These are phyloP conservation scores for Acipenser oxyrinchus DNA, from an alignment of 2,797 vertebrate genomes.

Conservation along the genomic window DNA sequence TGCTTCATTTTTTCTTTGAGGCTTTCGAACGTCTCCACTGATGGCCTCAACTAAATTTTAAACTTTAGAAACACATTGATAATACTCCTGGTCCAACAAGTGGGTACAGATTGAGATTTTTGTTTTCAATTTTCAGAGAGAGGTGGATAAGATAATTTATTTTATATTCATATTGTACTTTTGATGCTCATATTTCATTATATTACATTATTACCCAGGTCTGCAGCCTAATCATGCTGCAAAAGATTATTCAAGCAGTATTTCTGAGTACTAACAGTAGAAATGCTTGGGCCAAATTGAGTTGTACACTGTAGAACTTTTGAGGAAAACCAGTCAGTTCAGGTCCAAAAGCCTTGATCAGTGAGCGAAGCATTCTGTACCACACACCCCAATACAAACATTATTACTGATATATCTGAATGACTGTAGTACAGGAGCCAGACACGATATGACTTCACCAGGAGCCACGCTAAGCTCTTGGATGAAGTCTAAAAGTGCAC, in stretches of 20 bases:
- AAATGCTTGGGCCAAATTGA: not conserved
- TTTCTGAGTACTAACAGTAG: constrained; percentile 2
- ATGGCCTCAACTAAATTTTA: too few relatives aligned
- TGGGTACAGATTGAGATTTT: too few relatives aligned
- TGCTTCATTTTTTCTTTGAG: too few relatives aligned
- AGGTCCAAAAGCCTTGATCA: not conserved
- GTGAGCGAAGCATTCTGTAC: not conserved
- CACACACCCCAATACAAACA: constrained; percentile 11
- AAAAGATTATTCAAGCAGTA: not conserved
- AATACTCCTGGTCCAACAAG: too few relatives aligned
- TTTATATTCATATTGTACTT: too few relatives aligned
- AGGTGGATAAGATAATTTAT: too few relatives aligned
- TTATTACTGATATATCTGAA: constrained; percentile 38
- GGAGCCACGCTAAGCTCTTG: constrained; percentile 8
- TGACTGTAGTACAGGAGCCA: constrained; percentile 25
- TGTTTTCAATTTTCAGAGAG: too few relatives aligned
- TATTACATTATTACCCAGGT: too few relatives aligned
- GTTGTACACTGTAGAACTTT: not conserved
- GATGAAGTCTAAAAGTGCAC: constrained; percentile 1
- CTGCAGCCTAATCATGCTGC: not conserved
- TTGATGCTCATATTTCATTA: too few relatives aligned
- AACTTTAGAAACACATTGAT: too few relatives aligned
- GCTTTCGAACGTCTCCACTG: too few relatives aligned
- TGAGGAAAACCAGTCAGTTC: not conserved
- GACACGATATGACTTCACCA: constrained; percentile 47